Evolutionary conservation across 2,888 invertebrate genomes (phyloP), one percentile per base, ranked within the genome.

Genomic region (Drosophila phalerata): DNA sequence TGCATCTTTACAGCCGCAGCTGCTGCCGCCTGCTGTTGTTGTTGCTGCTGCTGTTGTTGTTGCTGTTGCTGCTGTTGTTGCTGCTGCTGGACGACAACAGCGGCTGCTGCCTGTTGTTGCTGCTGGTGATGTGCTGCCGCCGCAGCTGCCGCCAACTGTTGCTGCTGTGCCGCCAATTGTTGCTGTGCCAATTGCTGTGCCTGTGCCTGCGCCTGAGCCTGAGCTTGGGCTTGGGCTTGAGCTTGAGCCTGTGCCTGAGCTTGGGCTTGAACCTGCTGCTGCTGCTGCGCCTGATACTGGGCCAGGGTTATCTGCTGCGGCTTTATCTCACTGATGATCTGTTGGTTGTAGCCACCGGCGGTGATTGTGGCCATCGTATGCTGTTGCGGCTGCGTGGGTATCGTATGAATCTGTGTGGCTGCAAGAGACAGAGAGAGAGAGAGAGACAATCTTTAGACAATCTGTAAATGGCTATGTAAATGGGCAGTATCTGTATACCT

Each of bases 281-380:
- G 90, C 66, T 91, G 91, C 69, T 92, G 91, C 38, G 91, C 91
- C 78, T 91, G 91, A 55, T 91, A 91, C 68, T 91, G 91, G 3
- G 91, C 92, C 64, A 91, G 65, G 2, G 91, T 91, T 10, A 91
- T 91, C 57, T 91, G 91, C 69, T 91, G 91, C 1, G 90, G 86
- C 66, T 92, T 91, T 22, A 91, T 90, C 72, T 92, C 91, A 63
- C 91, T 90, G 52, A 92, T 91, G 51, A 92, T 91, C 73, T 92
- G 92, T 64, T 92, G 92, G 73, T 92, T 92, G 66, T 90, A 92
- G 55, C 90, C 88, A 52, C 87, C 89, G 11, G 91, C 86, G 3
- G 91, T 91, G 30, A 91, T 90, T 4, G 91, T 91, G 42, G 91
- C 90, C 88, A 91, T 90, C 8, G 90, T 90, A 47, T 91, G 89